Evolutionary conservation across 2,797 vertebrate genomes (phyloP), one percentile per base, ranked within the genome.

Genomic region (Silurus aristotelis): DNA sequence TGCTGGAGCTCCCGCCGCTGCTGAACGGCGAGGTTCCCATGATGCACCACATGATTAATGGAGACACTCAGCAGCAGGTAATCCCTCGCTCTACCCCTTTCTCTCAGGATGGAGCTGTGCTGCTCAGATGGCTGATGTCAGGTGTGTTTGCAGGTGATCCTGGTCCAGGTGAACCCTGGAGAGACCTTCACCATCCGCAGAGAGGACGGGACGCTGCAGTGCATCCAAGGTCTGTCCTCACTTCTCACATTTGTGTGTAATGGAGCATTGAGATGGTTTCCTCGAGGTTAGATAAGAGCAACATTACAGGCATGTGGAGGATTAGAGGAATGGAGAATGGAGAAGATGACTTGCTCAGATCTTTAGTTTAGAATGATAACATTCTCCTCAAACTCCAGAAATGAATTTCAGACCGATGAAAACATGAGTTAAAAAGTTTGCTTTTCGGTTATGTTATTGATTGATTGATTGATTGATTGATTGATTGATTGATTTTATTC

Each of bases 161-260:
- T 97, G 83, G 96, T 97, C 92, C 96, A 97, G 94, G 96, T 97
- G 89, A 97, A 97, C 92, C 96, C 96, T 85, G 96, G 96, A 87
- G 96, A 97, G 94, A 97, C 96, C 83, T 97, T 97, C 89, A 97
- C 96, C 88, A 97, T 97, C 90, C 95, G 96, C 91, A 95, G 95
- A 0, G 96, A 97, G 90, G 96, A 97, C 87, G 96, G 96, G 81
- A 96, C 96, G 15, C 92, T 97, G 88, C 96, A 97, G 92, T 97
- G 96, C 94, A 97, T 97, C 92, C 96, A 96, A 95, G 96, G 96
- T 97, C 95, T 25, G 86, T 88, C 22, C 56, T 31, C n/a, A 56
- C 48, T 78, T 5, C 19, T 60, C 38, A 38, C 38, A 8, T 66
- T 77, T 64, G 13, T 46, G 60, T 80, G 19, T 66, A 25, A 38